A percentile compares a stretch with the other conserved stretches of the same genome.
Conservation (phyloP, 1,140 invertebrate genomes). For the Anastrepha obliqua region DNA sequence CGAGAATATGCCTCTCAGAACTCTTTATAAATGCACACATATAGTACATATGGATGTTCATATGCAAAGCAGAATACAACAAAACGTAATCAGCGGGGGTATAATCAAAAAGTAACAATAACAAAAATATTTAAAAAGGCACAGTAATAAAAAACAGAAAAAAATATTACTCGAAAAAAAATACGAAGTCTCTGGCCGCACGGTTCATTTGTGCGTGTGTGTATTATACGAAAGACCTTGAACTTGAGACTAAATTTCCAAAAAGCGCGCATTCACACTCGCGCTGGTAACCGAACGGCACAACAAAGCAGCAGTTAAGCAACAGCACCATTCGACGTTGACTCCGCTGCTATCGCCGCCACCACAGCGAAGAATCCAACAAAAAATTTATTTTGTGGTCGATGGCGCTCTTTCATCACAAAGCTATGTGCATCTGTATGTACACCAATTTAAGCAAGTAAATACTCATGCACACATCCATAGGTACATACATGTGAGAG, state of each 20-base stretch:
- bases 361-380: constrained; percentile 15
- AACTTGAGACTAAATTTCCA: constrained; percentile 75
- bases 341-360: not conserved
- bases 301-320: constrained; percentile 41
- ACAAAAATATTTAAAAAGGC: constrained; percentile 21
- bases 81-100: not conserved
- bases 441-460: not conserved
- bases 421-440: not conserved
- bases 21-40: not conserved
- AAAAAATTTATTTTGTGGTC: constrained; percentile 10
- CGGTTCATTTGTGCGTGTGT: constrained; percentile 10
- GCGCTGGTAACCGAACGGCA: constrained; percentile 26
- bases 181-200: not conserved
- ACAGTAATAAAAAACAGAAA: not conserved
- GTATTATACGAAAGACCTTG: constrained; percentile 73
- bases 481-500: not conserved
- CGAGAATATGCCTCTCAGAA: not conserved
- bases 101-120: constrained; percentile 2
- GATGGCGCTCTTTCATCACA: constrained; percentile 41
- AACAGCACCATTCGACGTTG: constrained; percentile 37
- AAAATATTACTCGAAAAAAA: not conserved
- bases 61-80: not conserved
- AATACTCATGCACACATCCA: not conserved
- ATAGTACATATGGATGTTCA: not conserved
- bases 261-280: constrained; percentile 61